phyloP scores from a whole-genome alignment of 2,797 vertebrate genomes.

The Etheostoma nigrum region DNA sequence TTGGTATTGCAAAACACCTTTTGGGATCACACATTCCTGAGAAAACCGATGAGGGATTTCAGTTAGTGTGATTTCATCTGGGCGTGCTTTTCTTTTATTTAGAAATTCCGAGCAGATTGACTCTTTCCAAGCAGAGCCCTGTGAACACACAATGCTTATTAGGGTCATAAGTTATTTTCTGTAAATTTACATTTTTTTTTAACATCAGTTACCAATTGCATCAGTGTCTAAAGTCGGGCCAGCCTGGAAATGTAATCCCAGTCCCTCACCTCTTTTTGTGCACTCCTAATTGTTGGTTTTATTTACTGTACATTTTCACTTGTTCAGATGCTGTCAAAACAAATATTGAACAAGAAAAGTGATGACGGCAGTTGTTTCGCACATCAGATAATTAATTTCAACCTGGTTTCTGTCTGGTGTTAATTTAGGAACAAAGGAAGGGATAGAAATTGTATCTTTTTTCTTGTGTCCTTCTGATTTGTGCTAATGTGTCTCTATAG shows the following conservation, averaged over 20 bases:
- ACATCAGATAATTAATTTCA: slow-evolving; percentile 35
- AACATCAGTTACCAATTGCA: slow-evolving; percentile 30
- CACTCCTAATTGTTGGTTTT: slow-evolving; percentile 45
- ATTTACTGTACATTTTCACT: slow-evolving; percentile 19
- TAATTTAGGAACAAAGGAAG: slow-evolving; percentile 20
- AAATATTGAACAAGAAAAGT: slow-evolving; percentile 43
- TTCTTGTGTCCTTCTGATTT: neutral
- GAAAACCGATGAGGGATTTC: slow-evolving; percentile 63
- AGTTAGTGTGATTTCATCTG: slow-evolving; percentile 58
- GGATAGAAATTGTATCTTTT: neutral
- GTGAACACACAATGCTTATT: slow-evolving; percentile 47
- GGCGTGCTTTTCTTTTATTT: slow-evolving; percentile 64
- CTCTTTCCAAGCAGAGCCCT: slow-evolving; percentile 25
- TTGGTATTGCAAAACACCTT: slow-evolving; percentile 67
- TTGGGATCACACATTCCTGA: slow-evolving; percentile 61
- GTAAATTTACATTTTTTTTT: slow-evolving; percentile 21
- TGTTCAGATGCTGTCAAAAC: slow-evolving; percentile 45
- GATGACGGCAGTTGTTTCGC: slow-evolving; percentile 23
- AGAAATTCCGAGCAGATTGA: slow-evolving; percentile 43
- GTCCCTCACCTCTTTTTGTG: neutral
- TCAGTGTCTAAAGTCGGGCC: slow-evolving; percentile 15
- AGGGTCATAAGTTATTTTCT: slow-evolving; percentile 42
- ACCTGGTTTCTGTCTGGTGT: slow-evolving; percentile 15
- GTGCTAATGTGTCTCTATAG: neutral
- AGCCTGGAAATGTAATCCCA: slow-evolving; percentile 6